Base-by-base conservation (phyloP, 2,113 vertebrate species). In the Podarcis muralis region DNA sequence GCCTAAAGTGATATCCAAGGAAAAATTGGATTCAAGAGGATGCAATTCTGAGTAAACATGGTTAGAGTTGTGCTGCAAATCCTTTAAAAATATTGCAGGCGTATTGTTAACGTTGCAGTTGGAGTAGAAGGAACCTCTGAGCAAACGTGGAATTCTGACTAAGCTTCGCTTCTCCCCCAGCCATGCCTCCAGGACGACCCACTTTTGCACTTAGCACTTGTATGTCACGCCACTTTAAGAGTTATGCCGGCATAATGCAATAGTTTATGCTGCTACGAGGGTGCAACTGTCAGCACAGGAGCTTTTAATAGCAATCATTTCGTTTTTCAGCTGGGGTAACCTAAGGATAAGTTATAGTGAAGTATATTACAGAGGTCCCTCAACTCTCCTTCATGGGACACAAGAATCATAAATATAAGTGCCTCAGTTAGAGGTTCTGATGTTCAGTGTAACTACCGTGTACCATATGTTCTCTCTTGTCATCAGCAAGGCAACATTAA, bases 321-420 rank as follows among this genome's bases (percentile, higher is more conserved):
- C 78, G 22, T 75, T 12, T 8, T 85, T 48, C 32, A 75, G 53
- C 13, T 57, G 57, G 25, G 76, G 18, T 62, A 62, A 65, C 25
- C 57, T 15, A 62, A 76, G 59, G 72, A 12, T 75, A 75, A 32
- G 35, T 16, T 75, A n/a, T 57, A 88, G 88, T 92, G 93, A 94
- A 93, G 93, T 89, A 91, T 86, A 88, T 84, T 80, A 83, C 91
- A 92, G 88, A 91, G 62, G 84, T 93, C 91, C 81, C 88, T 94
- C 87, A 84, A 83, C 71, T 93, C 94, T 93, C 87, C 88, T 90
- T 92, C 57, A 90, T 92, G 87, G 35, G 88, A 69, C 86, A 79
- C 88, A 59, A 91, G 85, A 95, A 80, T 59, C 91, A 80, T 37
- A 77, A 35, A 84, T 90, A 75, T 59, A 92, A 59, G 92, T 92